Percentiles rank a stretch among this genome's conserved stretches.
Conservation (phyloP, 1,140 invertebrate genomes). For the Drosophila kohkoa region DNA sequence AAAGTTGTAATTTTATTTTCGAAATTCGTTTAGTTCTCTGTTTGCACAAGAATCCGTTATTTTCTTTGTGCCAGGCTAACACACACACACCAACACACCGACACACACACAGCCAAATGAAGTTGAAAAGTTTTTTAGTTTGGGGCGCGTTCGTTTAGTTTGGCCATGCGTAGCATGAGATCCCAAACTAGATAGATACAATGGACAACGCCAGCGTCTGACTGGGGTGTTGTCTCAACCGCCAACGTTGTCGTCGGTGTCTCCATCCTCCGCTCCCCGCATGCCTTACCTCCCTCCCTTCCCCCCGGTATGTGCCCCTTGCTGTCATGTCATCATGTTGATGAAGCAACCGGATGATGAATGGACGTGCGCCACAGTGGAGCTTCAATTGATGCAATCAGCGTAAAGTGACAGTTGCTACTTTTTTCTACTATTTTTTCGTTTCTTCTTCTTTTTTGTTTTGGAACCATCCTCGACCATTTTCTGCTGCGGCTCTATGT, state of each 20-base stretch:
- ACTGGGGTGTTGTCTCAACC: constrained; percentile 60
- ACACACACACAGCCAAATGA: constrained; percentile 52
- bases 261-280: not conserved
- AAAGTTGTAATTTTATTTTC: constrained; percentile 83
- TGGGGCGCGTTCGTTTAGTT: constrained; percentile 68
- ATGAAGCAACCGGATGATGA: constrained; percentile 83
- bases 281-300: no score
- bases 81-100: not conserved
- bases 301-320: not conserved
- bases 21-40: constrained; percentile 82
- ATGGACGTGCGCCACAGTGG: constrained; percentile 82
- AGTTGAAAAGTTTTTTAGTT: constrained; percentile 73
- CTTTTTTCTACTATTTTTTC: constrained; percentile 24
- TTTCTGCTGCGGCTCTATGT: constrained; percentile 43
- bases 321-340: constrained; percentile 82
- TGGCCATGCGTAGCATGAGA: constrained; percentile 62
- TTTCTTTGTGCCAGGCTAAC: constrained; percentile 63
- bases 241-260: constrained; percentile 19
- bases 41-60: constrained; percentile 80
- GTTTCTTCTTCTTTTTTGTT: constrained; percentile 21
- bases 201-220: constrained; percentile 15
- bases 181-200: constrained; percentile 25
- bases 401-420: constrained; percentile 79
- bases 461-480: constrained; percentile 1
- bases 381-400: constrained; percentile 83